These are phyloP conservation scores for Rhopalosiphum maidis DNA, from an alignment of 1,140 invertebrate species.

Conservation along the genomic window DNA sequence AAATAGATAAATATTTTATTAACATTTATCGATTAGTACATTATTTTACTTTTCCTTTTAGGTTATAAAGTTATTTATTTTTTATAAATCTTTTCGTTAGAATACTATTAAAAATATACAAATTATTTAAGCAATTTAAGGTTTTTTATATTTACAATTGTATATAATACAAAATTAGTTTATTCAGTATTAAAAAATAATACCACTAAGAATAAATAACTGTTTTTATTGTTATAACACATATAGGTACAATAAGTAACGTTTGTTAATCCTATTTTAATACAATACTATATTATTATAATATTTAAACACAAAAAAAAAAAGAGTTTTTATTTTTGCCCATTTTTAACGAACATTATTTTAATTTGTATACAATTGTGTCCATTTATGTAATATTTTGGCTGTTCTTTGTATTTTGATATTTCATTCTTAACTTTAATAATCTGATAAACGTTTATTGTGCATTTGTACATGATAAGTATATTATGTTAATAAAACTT, in stretches of 20 bases:
- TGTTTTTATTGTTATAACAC: background rate
- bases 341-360: background rate
- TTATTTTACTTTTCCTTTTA: no score
- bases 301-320: background rate
- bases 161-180: background rate
- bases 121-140: background rate
- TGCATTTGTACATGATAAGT: background rate
- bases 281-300: background rate
- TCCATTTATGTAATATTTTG: background rate
- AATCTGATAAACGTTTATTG: slow-evolving; percentile 29
- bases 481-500: background rate
- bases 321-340: background rate
- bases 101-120: background rate
- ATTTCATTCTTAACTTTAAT: background rate
- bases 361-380: background rate
- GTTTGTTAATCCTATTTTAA: background rate
- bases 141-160: background rate
- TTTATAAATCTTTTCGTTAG: no score
- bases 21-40: no score
- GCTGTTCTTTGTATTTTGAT: background rate
- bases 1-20: no score
- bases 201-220: background rate
- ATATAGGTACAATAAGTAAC: background rate
- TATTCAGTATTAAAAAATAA: slow-evolving; percentile 10
- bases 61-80: no score